A percentile compares a stretch with the other conserved stretches of the same genome.
phyloP scores from a whole-genome alignment of 2,888 invertebrate species.

The Lithophane semibrunnea region DNA sequence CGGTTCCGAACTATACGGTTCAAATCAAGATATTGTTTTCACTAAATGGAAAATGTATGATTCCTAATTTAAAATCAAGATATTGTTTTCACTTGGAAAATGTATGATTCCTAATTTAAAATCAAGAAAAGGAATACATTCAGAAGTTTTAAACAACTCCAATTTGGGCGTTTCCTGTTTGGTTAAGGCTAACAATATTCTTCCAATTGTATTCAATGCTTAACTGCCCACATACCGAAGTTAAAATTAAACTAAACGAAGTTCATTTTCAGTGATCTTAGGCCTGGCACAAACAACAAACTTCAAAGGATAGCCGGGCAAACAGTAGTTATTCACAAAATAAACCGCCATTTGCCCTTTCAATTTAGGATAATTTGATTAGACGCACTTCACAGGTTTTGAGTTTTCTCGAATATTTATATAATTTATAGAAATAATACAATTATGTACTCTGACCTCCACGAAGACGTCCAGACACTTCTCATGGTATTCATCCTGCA shows the following conservation, averaged over 20 bases:
- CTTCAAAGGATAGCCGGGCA: conserved; percentile 31
- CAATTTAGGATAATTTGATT: conserved; percentile 34
- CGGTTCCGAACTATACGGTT: no score
- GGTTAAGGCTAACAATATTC: neutral
- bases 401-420: conserved; percentile 21
- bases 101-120: neutral
- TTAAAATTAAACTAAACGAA: conserved; percentile 19
- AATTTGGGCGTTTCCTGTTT: neutral
- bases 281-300: conserved; percentile 36
- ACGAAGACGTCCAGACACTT: no score
- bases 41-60: no score
- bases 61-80: no score
- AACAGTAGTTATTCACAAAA: conserved; percentile 46
- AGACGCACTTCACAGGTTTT: neutral
- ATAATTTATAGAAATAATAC: neutral
- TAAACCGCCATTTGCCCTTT: conserved; percentile 36
- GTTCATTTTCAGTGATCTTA: conserved; percentile 38
- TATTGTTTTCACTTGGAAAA: neutral
- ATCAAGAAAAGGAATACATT: neutral
- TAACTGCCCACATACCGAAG: conserved; percentile 21
- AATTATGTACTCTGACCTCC: neutral
- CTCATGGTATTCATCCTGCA: no score
- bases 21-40: no score
- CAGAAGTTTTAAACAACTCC: neutral
- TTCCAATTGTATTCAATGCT: neutral